Evolutionary conservation across 2,113 vertebrate genomes (phyloP).

Genomic region (Tretioscincus oriximinensis): DNA sequence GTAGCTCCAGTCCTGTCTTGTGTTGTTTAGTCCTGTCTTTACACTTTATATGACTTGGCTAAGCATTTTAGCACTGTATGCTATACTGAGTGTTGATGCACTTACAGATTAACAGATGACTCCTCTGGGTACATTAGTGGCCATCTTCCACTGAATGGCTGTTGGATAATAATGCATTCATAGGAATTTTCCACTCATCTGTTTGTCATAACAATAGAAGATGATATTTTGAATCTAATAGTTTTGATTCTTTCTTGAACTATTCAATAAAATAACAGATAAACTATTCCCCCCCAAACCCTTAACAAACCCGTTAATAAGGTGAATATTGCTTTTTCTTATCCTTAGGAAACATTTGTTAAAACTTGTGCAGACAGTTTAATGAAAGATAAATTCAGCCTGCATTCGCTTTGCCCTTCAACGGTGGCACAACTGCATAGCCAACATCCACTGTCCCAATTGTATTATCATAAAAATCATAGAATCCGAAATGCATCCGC

Average conservation of each 20-base stretch:
- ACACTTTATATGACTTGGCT: not conserved
- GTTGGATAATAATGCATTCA: conserved; percentile 31
- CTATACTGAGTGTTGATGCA: not conserved
- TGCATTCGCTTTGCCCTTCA: no score
- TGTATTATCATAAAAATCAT: no score
- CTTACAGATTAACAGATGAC: conserved; percentile 23
- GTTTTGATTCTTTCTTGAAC: conserved; percentile 1
- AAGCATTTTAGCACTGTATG: not conserved
- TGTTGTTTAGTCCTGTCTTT: no score
- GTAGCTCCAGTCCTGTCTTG: no score
- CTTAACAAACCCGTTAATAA: not conserved
- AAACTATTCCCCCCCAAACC: not conserved
- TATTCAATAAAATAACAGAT: not conserved
- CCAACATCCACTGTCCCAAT: no score
- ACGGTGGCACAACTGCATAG: no score
- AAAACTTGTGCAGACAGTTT: no score
- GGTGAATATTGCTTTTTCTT: not conserved
- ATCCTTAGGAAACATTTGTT: not conserved
- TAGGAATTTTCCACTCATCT: conserved; percentile 52
- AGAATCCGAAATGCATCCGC: no score
- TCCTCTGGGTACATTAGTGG: conserved; percentile 14
- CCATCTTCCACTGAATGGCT: conserved; percentile 35
- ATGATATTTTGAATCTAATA: conserved; percentile 9
- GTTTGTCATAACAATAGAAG: conserved; percentile 53
- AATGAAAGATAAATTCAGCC: no score